Conservation (phyloP, 2,113 vertebrate species). For the Poeciliopsis turrubarensis region DNA sequence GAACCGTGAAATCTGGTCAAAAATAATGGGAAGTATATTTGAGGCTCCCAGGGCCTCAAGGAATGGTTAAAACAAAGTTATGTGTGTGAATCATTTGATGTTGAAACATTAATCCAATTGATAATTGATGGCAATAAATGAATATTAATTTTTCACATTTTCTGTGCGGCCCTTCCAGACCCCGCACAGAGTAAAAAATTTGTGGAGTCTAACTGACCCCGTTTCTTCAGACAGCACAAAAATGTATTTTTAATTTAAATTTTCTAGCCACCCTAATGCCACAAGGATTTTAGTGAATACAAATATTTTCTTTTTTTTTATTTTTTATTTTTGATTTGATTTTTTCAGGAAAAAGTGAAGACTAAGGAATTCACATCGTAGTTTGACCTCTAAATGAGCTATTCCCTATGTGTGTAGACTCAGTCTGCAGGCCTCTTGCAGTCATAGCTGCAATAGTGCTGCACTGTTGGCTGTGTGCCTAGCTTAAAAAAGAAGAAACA, state of each 20-base stretch:
- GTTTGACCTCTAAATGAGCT: neutral
- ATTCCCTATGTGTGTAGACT: constrained; percentile 9
- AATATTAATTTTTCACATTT: neutral
- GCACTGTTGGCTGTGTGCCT: constrained; percentile 52
- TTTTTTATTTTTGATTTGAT: neutral
- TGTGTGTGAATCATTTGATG: too few species aligned
- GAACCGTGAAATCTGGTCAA: fast-evolving
- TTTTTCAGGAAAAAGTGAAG: neutral
- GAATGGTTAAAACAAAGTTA: too few species aligned
- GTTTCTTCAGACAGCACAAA: neutral
- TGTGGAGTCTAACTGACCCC: too few species aligned
- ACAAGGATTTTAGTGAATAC: too few species aligned
- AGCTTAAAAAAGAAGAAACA: constrained; percentile 27
- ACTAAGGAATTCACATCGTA: neutral
- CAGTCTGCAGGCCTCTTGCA: constrained; percentile 24
- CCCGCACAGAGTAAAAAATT: too few species aligned
- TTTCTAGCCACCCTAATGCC: too few species aligned
- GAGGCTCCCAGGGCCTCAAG: too few species aligned
- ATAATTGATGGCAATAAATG: neutral
- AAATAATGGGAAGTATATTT: too few species aligned
- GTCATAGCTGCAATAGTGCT: constrained; percentile 40
- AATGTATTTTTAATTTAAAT: too few species aligned
- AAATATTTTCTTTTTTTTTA: too few species aligned
- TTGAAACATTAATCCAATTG: too few species aligned
- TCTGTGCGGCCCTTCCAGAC: neutral